A percentile compares a stretch with the other conserved stretches of the same genome.
phyloP scores from a whole-genome alignment of 1,140 invertebrate genomes.

The Sitobion miscanthi region DNA sequence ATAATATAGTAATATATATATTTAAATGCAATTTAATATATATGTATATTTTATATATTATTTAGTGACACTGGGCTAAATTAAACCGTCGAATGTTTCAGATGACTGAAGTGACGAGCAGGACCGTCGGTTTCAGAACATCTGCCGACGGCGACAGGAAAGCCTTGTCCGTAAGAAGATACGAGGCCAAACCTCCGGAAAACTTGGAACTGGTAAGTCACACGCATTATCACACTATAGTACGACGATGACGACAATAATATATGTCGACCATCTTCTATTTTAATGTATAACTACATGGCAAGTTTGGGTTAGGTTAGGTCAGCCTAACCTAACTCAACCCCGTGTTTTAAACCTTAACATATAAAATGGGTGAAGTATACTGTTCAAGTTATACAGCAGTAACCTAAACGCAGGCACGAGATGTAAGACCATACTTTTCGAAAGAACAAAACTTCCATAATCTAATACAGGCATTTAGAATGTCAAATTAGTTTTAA shows the following conservation, averaged over 20 bases:
- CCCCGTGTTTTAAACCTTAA: neutral
- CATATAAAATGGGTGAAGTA: neutral
- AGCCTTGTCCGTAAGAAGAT: constrained; percentile 57
- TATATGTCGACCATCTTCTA: neutral
- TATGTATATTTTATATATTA: neutral
- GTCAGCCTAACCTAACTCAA: neutral
- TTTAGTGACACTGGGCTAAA: neutral
- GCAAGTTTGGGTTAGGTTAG: neutral
- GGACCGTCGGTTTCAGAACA: constrained; percentile 39
- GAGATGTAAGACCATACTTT: neutral
- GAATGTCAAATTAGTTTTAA: neutral
- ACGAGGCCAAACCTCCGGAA: constrained; percentile 58
- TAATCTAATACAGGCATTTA: neutral
- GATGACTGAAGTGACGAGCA: constrained; percentile 58
- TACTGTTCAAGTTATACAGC: neutral
- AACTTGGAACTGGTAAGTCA: constrained; percentile 58
- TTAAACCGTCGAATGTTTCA: constrained; percentile 47
- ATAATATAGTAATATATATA: neutral
- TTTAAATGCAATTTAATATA: neutral
- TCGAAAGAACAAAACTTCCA: neutral
- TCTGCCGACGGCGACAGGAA: constrained; percentile 52
- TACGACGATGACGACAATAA: neutral
- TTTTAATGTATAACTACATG: neutral
- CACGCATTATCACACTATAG: neutral
- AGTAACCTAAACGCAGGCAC: neutral